Evolutionary conservation across 2,888 invertebrate species (phyloP), one percentile per base, ranked within the genome.

Genomic region (Patella ulyssiponensis): DNA sequence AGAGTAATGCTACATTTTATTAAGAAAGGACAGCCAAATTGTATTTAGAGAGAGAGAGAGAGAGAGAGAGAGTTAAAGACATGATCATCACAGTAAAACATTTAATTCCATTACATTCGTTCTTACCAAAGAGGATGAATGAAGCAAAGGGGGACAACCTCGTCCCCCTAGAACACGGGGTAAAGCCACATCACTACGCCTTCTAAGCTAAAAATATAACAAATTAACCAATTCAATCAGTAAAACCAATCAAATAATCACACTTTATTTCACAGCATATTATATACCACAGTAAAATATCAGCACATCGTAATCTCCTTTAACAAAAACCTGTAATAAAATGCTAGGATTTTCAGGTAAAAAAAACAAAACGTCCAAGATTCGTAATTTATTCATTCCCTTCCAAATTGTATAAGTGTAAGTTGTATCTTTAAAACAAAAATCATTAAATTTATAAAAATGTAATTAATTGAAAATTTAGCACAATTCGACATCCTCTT

Each of bases 151-250:
- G 44, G 87, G 83, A 64, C 85, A 83, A 3, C 88, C 88, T 58
- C 78, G 51, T 4, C 86, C 86, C 14, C 88, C 88, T 17, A 87
- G 83, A 51, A 86, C 83, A 71, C 85, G 85, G 52, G 88, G 88
- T 17, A 88, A 78, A 4, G 84, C 86, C 72, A 87, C 85, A 73
- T 89, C 89, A 83, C 89, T 89, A 17, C 83, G 75, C 2, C 83
- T 73, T 54, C 83, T 76, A 64, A 78, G 76, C 83, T 83, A 74
- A 14, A 79, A 58, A 58, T 44, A 73, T 23, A 52, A 54, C 53
- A 73, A 73, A 51, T 52, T 7, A 23, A 71, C 17, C 27, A 71
- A 71, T 23, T 23, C 20, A 71, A 23, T 71, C 23, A 71, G 3
- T 9, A 71, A 64, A n/a, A 64, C 20, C 7, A 64, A n/a, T 64